Evolutionary conservation across 1,140 invertebrate species (phyloP), one percentile per base, ranked within the genome.

Genomic region (Conus betulinus): DNA sequence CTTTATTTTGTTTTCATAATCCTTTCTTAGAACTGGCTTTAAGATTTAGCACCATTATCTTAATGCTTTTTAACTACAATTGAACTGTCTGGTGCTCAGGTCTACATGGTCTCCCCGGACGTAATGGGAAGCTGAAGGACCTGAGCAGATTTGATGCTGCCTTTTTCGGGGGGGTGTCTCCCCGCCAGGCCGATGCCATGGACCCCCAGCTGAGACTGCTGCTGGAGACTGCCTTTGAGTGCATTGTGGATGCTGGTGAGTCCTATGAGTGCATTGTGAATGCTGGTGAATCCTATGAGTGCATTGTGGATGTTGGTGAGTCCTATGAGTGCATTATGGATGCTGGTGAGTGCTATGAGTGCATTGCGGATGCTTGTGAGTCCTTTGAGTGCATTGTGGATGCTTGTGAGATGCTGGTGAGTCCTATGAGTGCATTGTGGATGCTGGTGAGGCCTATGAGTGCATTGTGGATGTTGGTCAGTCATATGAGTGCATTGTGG

Each of bases 141-240:
- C 91, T 99, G 67, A 95, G 96, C 63, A 97, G 97, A 91, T 99
- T 99, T 94, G 98, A 99, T 94, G 97, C 98, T 7, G 96, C 97
- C n/a, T 99, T 98, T 95, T 99, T 99, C 95, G 39, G 39, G 71
- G 98, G 98, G 71, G 98, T 99, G 10, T 98, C 98, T 94, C 97
- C 94, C 13, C 99, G 99, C 95, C 98, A 99, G 94, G 98, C 98
- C 1, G 96, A 99, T 92, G 96, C 97, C 67, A 99, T 99, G 98
- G 99, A 99, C 94, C 99, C 99, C 7, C 98, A 81, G 79, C 79
- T 81, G 79, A 52, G 79, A 53, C 79, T 81, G 92, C 95, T 99
- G 52, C 96, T 99, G 6, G 99, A 99, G 96, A 94, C 97, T 23
- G 98, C 98, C 4, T 97, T 99, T 95, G 99, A 99, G 96, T 97